Evolutionary conservation across 2,113 vertebrate species (phyloP), one percentile per base, ranked within the genome.

Genomic region (human (Homo sapiens)): DNA sequence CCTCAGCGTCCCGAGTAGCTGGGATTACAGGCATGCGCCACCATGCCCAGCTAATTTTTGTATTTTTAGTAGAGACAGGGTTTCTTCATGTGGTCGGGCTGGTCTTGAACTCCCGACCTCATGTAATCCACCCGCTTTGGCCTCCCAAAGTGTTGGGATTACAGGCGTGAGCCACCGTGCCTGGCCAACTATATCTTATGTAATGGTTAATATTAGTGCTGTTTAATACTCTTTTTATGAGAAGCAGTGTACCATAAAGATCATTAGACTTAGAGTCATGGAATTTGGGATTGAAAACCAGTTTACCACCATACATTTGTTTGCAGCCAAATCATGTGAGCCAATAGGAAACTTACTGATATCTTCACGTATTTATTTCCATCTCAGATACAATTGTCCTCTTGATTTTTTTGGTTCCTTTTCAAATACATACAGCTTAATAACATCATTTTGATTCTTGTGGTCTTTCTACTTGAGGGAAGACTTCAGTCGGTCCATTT

Each of bases 361-460:
- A 48, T 30, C 38, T 55, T 64, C 30, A 85, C 14, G 1, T 80
- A 6, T 87, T 93, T 92, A 40, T 27, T 72, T 93, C n/a, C 5
- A 7, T 83, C 25, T 96, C 32, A 66, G 1, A 73, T 90, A 48
- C 8, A 87, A 27, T 83, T 93, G 68, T 32, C 17, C 59, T 75
- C 64, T 70, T 94, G 18, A 45, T 32, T 20, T 55, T 83, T 45
- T 78, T 89, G 1, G 40, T 35, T 16, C 16, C 66, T 68, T 76
- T 78, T 93, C 43, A 78, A 12, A 82, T 75, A 48, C 13, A 17
- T 52, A 43, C 32, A 89, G 32, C 48, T 95, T 93, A 88, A 27
- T 96, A 93, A 20, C 61, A 70, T 52, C 55, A 89, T 38, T 85
- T 93, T 95, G 27, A 35, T 66, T 68, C 75, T 94, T 93, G 3